Evolutionary conservation across 1,140 invertebrate genomes (phyloP).

Genomic region (Drosophila equinoxialis): DNA sequence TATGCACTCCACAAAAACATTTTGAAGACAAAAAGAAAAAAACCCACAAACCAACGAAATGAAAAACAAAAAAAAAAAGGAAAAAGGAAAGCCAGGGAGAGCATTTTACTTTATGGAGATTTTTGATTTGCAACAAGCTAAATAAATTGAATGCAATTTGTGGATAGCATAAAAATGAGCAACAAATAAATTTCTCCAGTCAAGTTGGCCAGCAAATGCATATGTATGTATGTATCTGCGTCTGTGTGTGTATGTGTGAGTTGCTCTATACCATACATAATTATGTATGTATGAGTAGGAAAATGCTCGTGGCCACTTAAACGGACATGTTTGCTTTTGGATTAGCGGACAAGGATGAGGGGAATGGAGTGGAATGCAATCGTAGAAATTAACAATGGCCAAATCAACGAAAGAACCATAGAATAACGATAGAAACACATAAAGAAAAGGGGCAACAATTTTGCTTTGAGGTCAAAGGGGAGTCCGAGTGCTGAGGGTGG

Average conservation of each 20-base stretch:
- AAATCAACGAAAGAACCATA: slow-evolving; percentile 68
- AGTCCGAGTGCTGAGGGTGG: slow-evolving; percentile 3
- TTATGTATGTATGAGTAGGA: slow-evolving; percentile 60
- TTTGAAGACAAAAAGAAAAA: slow-evolving; percentile 12
- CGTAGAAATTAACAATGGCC: slow-evolving; percentile 69
- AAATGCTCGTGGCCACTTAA: slow-evolving; percentile 56
- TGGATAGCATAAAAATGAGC: slow-evolving; percentile 72
- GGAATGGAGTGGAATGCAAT: slow-evolving; percentile 38
- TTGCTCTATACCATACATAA: slow-evolving; percentile 53
- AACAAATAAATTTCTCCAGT: slow-evolving; percentile 49
- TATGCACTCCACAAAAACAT: slow-evolving; percentile 56
- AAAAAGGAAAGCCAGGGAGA: slow-evolving; percentile 29
- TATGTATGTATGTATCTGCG: slow-evolving; percentile 19
- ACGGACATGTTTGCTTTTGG: slow-evolving; percentile 41
- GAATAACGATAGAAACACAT: slow-evolving; percentile 57
- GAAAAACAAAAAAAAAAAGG: neutral
- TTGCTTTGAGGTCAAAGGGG: slow-evolving; percentile 57
- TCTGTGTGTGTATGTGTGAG: slow-evolving; percentile 25
- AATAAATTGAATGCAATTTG: slow-evolving; percentile 79
- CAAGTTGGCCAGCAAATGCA: slow-evolving; percentile 14
- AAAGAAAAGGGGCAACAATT: slow-evolving; percentile 73
- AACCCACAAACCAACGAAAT: neutral
- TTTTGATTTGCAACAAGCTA: slow-evolving; percentile 79
- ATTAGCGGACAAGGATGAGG: slow-evolving; percentile 5
- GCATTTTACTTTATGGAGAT: slow-evolving; percentile 77